Conservation (phyloP, 2,888 invertebrate genomes). For the Norana najaformis region DNA sequence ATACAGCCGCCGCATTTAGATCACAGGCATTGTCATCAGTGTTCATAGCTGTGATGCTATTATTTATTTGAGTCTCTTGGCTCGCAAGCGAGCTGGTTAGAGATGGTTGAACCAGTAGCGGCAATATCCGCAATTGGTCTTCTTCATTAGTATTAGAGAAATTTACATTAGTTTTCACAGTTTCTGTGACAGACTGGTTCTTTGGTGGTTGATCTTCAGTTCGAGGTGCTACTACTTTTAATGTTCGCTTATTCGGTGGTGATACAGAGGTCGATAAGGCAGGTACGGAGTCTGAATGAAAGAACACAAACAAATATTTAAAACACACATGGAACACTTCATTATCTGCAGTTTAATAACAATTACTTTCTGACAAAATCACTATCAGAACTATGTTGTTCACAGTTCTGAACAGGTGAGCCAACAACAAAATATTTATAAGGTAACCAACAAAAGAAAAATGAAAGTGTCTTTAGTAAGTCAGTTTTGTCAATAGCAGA, state of each 20-base stretch:
- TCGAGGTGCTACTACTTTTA: neutral
- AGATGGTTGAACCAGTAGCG: neutral
- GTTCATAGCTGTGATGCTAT: neutral
- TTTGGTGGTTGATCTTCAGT: neutral
- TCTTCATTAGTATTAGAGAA: neutral
- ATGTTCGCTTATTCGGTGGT: slow-evolving; percentile 15
- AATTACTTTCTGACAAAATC: neutral
- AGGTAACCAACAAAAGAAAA: no score
- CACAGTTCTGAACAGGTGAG: neutral
- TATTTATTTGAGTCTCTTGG: no score
- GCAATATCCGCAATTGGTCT: slow-evolving; percentile 15
- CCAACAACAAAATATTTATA: neutral
- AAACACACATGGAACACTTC: neutral
- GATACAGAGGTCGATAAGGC: neutral
- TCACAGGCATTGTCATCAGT: slow-evolving; percentile 9
- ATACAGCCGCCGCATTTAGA: neutral
- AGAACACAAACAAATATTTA: slow-evolving; percentile 13
- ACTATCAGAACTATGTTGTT: neutral
- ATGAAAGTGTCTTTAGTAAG: no score
- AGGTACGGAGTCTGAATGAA: neutral
- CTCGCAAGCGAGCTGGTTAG: neutral
- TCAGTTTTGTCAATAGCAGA: no score
- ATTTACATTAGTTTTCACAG: neutral
- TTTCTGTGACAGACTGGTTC: neutral
- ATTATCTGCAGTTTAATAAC: slow-evolving; percentile 5